Evolutionary conservation across 2,797 vertebrate genomes (phyloP).

Genomic region (Stomatorhinus walkeri): DNA sequence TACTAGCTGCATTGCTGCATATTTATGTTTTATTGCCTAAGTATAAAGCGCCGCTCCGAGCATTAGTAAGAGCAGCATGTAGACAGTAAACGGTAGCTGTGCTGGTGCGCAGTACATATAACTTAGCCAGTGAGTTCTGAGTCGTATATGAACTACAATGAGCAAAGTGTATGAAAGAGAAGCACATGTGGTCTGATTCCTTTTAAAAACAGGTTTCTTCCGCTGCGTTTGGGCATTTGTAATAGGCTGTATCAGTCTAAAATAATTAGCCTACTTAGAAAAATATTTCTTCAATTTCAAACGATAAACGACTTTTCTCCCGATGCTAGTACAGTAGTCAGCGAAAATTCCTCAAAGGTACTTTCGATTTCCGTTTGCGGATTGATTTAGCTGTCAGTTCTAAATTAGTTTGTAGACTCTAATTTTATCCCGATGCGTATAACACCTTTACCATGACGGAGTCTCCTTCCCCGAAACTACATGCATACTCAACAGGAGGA

Average conservation of each 20-base stretch:
- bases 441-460: background rate
- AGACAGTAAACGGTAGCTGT: background rate
- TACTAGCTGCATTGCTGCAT: background rate
- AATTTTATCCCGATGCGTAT: background rate
- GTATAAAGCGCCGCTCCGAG: background rate
- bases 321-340: background rate
- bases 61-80: background rate
- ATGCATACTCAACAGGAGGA: background rate
- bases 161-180: background rate
- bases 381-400: background rate
- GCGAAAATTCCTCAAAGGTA: background rate
- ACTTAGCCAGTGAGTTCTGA: background rate
- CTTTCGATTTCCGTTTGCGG: background rate
- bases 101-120: background rate
- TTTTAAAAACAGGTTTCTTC: background rate
- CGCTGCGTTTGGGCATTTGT: background rate
- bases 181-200: background rate
- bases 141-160: background rate
- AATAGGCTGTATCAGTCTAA: background rate
- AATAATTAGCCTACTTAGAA: background rate
- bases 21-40: background rate
- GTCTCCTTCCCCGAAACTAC: background rate
- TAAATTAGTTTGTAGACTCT: constrained; percentile 5
- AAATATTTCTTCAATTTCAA: background rate
- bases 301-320: background rate